Evolutionary conservation across 2,888 invertebrate species (phyloP), one percentile per base, ranked within the genome.

Genomic region (Noctuana brunneofusca): DNA sequence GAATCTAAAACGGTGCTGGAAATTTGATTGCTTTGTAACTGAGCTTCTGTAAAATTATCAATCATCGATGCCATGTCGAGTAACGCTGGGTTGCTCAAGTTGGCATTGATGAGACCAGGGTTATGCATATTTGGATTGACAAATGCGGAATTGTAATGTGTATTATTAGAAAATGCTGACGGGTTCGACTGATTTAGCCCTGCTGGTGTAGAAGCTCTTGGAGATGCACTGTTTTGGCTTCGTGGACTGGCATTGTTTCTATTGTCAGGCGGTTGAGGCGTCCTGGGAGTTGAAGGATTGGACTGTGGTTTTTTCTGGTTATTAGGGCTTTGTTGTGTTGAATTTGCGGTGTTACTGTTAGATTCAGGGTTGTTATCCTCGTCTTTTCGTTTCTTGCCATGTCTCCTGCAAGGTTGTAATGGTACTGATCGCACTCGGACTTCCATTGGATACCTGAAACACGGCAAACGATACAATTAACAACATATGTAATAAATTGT

Each of bases 401-500:
- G 95, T 20, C 95, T 92, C 66, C 96, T 93, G 75, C 97, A 97
- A 0, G 97, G 96, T 72, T 96, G 95, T 9, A 97, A 86, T 0
- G 98, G 97, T 9, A 96, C 96, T 2, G 96, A 95, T 60, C 97
- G 93, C 22, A 97, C 95, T 69, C 97, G 93, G 20, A 97, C 96
- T 86, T 97, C 96, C 89, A 97, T 96, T 49, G 97, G 95, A 83
- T 95, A 98, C 85, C 96, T 97, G 78, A 56, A 91, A 84, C 55
- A 63, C n/a, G 48, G 0, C 3, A 48, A 46, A 46, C 2, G 20
- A 46, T 20, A 20, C 20, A 14, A 16, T 41, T 16, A 8, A 41
- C 27, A 9, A 27, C 27, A 9, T 27, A 9, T 9, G 27, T 16
- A 14, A 38, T 11, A 6, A 41, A 41, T 41, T 41, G 14, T 41